These are phyloP conservation scores for Apodemus speciosus DNA, from an alignment of 2,113 vertebrate genomes.

Conservation along the genomic window DNA sequence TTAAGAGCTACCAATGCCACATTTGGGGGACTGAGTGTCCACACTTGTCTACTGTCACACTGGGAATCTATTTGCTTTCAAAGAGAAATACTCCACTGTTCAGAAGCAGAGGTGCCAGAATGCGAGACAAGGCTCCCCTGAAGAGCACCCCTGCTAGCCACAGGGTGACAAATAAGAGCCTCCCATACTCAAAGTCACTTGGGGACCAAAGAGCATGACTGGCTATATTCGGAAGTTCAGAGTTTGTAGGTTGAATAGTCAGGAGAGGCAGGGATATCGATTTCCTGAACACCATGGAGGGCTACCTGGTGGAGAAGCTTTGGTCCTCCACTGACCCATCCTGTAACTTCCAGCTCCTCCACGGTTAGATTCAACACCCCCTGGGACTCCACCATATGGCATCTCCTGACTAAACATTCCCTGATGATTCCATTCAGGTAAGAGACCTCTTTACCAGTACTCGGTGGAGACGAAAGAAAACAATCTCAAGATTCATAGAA, in stretches of 20 bases:
- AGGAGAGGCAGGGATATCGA: accelerated
- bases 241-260: background rate
- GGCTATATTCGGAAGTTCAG: background rate
- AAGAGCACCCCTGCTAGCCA: background rate
- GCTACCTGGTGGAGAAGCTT: background rate
- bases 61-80: background rate
- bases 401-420: accelerated
- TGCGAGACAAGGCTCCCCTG: too few species aligned
- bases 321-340: background rate
- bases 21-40: accelerated
- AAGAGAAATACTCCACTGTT: background rate
- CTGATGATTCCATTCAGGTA: background rate
- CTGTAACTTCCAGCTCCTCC: background rate
- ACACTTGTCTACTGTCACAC: accelerated
- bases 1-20: background rate
- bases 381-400: background rate
- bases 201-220: background rate
- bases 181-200: accelerated
- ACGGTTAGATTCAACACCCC: background rate
- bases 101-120: background rate
- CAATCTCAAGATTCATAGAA: background rate
- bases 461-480: too few species aligned
- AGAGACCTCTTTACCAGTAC: background rate
- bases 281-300: background rate
- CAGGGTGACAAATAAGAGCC: too few species aligned